These are phyloP conservation scores for Spilosoma lubricipeda DNA, from an alignment of 2,888 invertebrate genomes.

Conservation along the genomic window DNA sequence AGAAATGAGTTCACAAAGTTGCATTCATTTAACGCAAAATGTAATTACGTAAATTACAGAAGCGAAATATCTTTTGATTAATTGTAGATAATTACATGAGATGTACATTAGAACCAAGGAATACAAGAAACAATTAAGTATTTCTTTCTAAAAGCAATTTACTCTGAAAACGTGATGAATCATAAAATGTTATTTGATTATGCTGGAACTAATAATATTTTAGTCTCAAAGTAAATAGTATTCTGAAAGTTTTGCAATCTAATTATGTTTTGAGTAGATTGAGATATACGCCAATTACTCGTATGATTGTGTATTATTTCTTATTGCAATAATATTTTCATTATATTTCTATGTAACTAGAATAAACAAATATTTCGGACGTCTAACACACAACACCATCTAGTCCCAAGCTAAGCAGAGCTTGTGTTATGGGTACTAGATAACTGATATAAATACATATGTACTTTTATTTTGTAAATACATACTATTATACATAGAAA, in stretches of 20 bases:
- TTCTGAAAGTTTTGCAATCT: conserved; percentile 3
- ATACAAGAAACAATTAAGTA: neutral
- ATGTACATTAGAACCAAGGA: neutral
- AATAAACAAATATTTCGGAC: too few relatives aligned
- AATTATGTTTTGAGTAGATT: neutral
- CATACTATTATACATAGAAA: too few relatives aligned
- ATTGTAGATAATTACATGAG: neutral
- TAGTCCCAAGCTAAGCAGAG: too few relatives aligned
- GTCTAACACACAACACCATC: too few relatives aligned
- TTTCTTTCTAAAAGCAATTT: neutral
- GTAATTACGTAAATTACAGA: neutral
- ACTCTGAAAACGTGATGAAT: neutral
- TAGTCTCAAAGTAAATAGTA: conserved; percentile 14
- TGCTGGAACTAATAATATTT: neutral
- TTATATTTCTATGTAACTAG: neutral
- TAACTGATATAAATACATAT: too few relatives aligned
- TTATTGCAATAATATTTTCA: neutral
- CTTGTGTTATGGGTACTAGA: too few relatives aligned
- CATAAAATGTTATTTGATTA: neutral
- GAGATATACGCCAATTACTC: neutral
- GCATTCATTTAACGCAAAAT: neutral
- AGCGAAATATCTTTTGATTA: neutral
- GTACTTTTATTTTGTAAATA: too few relatives aligned
- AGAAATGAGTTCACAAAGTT: neutral
- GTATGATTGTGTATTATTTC: neutral